These are phyloP conservation scores for Chamaetylas fuelleborni DNA, from an alignment of 2,113 vertebrate genomes.

Conservation along the genomic window DNA sequence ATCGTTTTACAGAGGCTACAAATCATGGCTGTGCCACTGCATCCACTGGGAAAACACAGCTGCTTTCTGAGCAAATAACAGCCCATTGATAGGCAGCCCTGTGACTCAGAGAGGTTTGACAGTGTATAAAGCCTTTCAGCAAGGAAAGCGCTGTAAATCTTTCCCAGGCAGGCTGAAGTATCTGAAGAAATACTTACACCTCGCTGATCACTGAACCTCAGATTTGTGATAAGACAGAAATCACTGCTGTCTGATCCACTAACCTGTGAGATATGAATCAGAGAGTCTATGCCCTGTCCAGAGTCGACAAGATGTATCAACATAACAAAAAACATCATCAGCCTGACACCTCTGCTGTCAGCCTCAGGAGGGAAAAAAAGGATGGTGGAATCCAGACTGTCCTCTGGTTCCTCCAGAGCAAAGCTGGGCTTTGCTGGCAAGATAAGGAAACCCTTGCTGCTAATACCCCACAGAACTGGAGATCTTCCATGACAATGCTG, in stretches of 20 bases:
- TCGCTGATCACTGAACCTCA: conserved; percentile 20
- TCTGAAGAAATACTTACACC: conserved; percentile 30
- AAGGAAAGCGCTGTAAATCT: conserved; percentile 18
- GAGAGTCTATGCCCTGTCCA: neutral
- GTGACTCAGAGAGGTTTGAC: conserved; percentile 14
- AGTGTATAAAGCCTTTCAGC: conserved; percentile 29
- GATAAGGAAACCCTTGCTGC: neutral
- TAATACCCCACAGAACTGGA: neutral
- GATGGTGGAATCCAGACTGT: neutral
- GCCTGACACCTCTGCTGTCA: neutral
- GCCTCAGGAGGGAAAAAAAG: neutral
- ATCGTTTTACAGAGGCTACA: conserved; percentile 6
- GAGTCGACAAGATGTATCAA: neutral
- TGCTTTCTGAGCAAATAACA: conserved; percentile 43
- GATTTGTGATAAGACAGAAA: conserved; percentile 40
- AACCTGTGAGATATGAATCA: conserved; percentile 20
- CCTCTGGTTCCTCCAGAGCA: neutral
- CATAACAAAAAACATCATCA: neutral
- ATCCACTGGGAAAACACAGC: conserved; percentile 19
- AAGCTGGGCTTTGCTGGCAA: neutral
- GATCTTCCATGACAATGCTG: neutral
- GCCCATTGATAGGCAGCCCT: neutral
- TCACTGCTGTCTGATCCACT: conserved; percentile 4
- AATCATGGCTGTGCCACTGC: neutral
- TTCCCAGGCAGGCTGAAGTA: conserved; percentile 16